phyloP scores from a whole-genome alignment of 2,113 vertebrate genomes.

The Etheostoma spectabile region DNA sequence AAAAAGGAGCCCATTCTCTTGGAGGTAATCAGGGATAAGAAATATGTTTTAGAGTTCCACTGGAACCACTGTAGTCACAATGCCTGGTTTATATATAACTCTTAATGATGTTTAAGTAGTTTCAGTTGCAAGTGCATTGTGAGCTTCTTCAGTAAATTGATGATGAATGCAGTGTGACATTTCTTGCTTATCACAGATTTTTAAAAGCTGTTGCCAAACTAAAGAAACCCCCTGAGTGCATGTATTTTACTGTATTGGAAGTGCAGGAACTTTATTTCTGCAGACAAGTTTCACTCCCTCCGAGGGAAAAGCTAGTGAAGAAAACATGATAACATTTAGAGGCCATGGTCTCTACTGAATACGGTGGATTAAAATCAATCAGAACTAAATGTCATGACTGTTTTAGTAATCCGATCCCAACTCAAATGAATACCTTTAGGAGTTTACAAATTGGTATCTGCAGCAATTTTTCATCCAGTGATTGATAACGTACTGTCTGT shows the following conservation, averaged over 20 bases:
- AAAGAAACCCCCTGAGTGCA: neutral
- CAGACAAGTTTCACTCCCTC: neutral
- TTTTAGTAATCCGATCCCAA: neutral
- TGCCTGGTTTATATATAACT: neutral
- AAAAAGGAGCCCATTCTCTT: neutral
- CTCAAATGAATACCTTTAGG: neutral
- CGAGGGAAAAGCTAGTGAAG: neutral
- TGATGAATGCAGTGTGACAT: conserved; percentile 31
- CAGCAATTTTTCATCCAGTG: neutral
- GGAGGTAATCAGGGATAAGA: neutral
- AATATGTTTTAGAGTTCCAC: neutral
- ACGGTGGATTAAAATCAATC: neutral
- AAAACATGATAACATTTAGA: neutral
- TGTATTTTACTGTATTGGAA: neutral
- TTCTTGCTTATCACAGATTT: conserved; percentile 13
- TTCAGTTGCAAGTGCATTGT: conserved; percentile 7
- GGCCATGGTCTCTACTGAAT: neutral
- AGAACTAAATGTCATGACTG: neutral
- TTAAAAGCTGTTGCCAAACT: neutral
- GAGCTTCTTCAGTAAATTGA: conserved; percentile 17
- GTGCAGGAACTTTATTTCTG: neutral
- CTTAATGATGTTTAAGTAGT: conserved; percentile 1
- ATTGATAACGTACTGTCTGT: neutral
- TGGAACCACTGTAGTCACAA: too few species aligned
- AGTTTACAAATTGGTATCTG: neutral